These are phyloP conservation scores for Cotesia congregata DNA, from an alignment of 2,888 invertebrate species.

Conservation along the genomic window DNA sequence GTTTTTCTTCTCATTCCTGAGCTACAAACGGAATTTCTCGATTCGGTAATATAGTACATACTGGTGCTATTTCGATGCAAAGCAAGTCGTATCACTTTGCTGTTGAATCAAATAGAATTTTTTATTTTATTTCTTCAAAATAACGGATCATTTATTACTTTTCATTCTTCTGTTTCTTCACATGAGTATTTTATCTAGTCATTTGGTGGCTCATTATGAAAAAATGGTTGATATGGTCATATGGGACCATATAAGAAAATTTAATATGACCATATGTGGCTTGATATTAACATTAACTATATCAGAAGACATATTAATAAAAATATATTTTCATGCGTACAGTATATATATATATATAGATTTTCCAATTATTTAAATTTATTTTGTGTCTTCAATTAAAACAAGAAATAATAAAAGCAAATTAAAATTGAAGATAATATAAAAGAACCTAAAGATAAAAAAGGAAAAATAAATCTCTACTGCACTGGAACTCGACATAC, in stretches of 20 bases:
- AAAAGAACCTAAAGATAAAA: neutral
- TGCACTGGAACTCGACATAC: neutral
- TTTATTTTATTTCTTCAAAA: constrained; percentile 26
- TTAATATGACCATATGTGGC: too few relatives aligned
- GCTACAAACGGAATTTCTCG: constrained; percentile 34
- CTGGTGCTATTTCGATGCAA: constrained; percentile 58
- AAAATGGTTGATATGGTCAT: too few relatives aligned
- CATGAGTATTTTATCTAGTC: constrained; percentile 35
- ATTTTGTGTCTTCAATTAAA: too few relatives aligned
- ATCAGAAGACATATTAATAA: too few relatives aligned
- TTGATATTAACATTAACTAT: too few relatives aligned
- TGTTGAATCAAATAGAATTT: constrained; percentile 40
- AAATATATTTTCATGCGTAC: too few relatives aligned
- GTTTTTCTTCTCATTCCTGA: constrained; percentile 23
- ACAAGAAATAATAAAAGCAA: too few relatives aligned
- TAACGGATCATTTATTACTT: constrained; percentile 25
- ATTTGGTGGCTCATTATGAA: constrained; percentile 10
- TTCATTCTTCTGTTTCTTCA: constrained; percentile 27
- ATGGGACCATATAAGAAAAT: too few relatives aligned
- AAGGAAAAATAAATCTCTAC: neutral
- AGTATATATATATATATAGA: too few relatives aligned
- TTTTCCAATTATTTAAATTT: neutral
- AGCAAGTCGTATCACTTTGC: constrained; percentile 60
- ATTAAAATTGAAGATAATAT: too few relatives aligned
- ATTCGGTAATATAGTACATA: constrained; percentile 45